Base-by-base conservation (phyloP, 2,113 vertebrate genomes). In the Lepus americanus region DNA sequence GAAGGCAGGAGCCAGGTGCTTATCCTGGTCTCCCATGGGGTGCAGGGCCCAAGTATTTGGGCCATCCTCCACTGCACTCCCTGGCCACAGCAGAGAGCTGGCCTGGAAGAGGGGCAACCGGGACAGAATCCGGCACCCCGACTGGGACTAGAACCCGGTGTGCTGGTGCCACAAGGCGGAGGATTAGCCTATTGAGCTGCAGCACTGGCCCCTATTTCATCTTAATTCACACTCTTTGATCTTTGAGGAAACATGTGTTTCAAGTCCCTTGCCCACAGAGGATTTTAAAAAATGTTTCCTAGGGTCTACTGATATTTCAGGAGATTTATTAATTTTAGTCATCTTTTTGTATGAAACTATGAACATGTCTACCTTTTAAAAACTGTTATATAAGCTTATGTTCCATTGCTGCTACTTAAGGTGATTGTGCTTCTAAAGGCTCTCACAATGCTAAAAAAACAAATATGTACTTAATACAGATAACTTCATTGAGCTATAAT, bases 251-350 rank as follows among this genome's bases (percentile, higher is more conserved):
- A 85, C 88, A 79, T 72, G 16, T 36, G 5, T 82, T 91, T 91
- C 89, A 89, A 96, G 31, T 82, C 59, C 94, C 3, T 61, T 89
- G 29, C 61, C 81, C 39, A 82, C 25, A 89, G 69, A 96, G 2
- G 2, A 23, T 73, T 93, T 90, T 83, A 72, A 10, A 6, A 23
- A 79, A 64, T 27, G 5, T 82, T 78, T 94, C 36, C 25, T 70
- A 69, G 23, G 87, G 11, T 67, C 9, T 33, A 72, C 13, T 86
- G 66, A 79, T 66, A 87, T 70, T 86, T 96, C 31, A 51, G 77
- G 61, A 87, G n/a, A 66, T 74, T 94, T 83, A 31, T 84, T 95
- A 72, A 80, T 86, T 94, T 94, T 89, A 85, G 64, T 90, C 13
- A 66, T n/a, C 66, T 96, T 85, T 87, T 53, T 1, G 69, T 79